These are phyloP conservation scores for Sebastes oblongus DNA, from an alignment of 2,797 vertebrate species.

Conservation along the genomic window DNA sequence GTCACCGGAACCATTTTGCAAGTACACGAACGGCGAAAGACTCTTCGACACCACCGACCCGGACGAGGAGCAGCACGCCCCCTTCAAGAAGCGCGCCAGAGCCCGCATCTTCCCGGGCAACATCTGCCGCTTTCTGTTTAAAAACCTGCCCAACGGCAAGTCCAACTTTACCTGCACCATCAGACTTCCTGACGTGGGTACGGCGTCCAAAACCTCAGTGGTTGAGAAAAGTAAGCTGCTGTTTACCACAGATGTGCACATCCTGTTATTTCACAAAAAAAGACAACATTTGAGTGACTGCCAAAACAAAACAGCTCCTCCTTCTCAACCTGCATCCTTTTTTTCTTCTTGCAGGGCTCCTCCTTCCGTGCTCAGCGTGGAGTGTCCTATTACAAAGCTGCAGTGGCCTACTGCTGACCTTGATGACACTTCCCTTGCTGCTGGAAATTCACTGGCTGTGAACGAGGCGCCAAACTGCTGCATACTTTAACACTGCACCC, in stretches of 20 bases:
- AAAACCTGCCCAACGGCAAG: conserved; percentile 56
- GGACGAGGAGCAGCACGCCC: conserved; percentile 46
- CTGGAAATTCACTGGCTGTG: conserved; percentile 70
- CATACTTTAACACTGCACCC: conserved; percentile 52
- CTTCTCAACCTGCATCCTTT: conserved; percentile 25
- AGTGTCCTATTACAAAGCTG: conserved; percentile 76
- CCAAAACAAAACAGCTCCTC: conserved; percentile 1
- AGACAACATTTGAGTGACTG: not conserved
- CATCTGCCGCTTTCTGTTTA: conserved; percentile 68
- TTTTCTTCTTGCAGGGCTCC: conserved; percentile 62
- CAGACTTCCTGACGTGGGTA: conserved; percentile 23
- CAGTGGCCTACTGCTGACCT: conserved; percentile 73
- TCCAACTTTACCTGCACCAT: conserved; percentile 77
- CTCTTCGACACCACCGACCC: conserved; percentile 70
- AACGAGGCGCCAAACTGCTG: conserved; percentile 46
- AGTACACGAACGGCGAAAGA: conserved; percentile 60
- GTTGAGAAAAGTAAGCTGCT: conserved; percentile 78
- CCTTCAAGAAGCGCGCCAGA: conserved; percentile 66
- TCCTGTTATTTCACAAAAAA: conserved; percentile 23
- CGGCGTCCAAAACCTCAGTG: conserved; percentile 11
- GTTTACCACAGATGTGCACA: conserved; percentile 1
- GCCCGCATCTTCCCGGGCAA: conserved; percentile 52
- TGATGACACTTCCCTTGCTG: conserved; percentile 71
- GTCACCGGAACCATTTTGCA: conserved; percentile 62
- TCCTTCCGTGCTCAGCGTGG: conserved; percentile 73